Conservation (phyloP, 2,888 invertebrate species). For the Sinelater perroti region DNA sequence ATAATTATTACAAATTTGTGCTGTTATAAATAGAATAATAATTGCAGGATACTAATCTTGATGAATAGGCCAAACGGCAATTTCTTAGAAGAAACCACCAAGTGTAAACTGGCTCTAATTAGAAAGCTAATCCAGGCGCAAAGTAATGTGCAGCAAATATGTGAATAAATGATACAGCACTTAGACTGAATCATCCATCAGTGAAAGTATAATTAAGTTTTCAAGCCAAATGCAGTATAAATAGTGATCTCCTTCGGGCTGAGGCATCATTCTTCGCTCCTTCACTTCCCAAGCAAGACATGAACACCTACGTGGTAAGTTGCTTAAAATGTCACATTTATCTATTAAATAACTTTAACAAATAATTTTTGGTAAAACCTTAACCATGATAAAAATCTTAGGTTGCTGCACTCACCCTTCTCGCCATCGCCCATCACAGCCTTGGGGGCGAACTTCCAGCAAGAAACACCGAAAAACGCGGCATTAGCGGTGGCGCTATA, state of each 20-base stretch:
- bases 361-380: no score
- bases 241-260: not conserved
- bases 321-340: conserved; percentile 14
- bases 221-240: conserved; percentile 5
- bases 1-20: no score
- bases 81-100: no score
- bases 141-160: conserved; percentile 9
- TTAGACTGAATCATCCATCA: conserved; percentile 10
- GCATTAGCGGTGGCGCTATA: conserved; percentile 8
- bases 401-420: conserved; percentile 23
- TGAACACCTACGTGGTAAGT: conserved; percentile 30
- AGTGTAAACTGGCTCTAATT: no score
- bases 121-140: not conserved
- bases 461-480: conserved; percentile 19
- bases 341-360: no score
- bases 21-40: no score
- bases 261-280: conserved; percentile 10
- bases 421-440: conserved; percentile 8
- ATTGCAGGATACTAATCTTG: no score
- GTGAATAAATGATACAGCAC: conserved; percentile 3
- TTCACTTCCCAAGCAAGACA: conserved; percentile 19
- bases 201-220: conserved; percentile 16
- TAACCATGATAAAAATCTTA: no score
- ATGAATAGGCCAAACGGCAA: no score
- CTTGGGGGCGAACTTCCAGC: conserved; percentile 8